Conservation (phyloP, 2,113 vertebrate genomes). For the Anoura caudifer region DNA sequence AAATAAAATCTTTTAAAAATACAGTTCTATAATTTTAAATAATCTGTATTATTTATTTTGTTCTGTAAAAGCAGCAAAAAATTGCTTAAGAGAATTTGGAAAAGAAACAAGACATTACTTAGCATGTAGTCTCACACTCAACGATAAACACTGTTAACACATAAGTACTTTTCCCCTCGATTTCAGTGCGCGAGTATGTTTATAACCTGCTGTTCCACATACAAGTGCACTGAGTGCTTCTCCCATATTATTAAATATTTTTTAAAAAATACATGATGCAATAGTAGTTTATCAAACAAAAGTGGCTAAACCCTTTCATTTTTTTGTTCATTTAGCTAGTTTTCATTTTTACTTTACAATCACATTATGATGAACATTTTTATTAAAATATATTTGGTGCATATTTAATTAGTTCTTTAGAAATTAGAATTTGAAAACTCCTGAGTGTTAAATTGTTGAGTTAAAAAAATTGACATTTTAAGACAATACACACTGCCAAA, state of each 20-base stretch:
- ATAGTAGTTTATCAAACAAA: neutral
- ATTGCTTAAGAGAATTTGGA: slow-evolving; percentile 5
- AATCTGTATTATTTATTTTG: slow-evolving; percentile 14
- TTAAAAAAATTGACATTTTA: slow-evolving; percentile 15
- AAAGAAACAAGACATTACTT: slow-evolving; percentile 30
- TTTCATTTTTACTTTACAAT: neutral
- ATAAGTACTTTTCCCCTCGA: neutral
- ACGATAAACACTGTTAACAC: neutral
- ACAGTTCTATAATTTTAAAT: neutral
- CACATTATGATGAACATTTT: neutral
- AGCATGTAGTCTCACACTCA: neutral
- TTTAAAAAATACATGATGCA: neutral
- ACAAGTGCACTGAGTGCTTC: neutral
- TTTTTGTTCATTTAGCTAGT: neutral
- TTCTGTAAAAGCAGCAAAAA: neutral
- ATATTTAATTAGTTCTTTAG: slow-evolving; percentile 18
- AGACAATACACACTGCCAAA: neutral
- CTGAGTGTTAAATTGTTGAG: neutral
- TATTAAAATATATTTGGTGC: neutral
- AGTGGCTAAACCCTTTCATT: neutral
- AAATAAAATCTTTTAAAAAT: too few species aligned
- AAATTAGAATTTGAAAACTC: slow-evolving; percentile 8
- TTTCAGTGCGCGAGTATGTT: neutral
- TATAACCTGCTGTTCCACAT: neutral
- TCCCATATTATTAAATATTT: slow-evolving; percentile 9